Base-by-base conservation (phyloP, 1,140 invertebrate genomes). In the Calosoma granatense region DNA sequence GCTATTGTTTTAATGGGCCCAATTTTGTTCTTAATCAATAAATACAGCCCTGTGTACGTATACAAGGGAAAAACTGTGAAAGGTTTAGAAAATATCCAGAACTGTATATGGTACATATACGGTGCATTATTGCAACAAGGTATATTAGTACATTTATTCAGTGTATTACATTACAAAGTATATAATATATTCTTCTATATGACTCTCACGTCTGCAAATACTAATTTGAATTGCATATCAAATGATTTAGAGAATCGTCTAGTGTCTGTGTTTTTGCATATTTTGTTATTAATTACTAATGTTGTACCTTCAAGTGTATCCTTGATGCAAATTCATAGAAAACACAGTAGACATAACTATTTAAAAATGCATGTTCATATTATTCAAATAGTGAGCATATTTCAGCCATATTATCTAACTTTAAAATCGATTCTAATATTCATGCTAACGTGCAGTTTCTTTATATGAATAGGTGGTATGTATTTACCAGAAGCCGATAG, bases 71-170 rank as follows among this genome's bases (percentile, higher is more conserved):
- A 73, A 0, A 64, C 74, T 1, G 74, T 73, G 60, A 78, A 78
- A 6, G 76, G 84, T 1, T 72, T 91, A 6, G 80, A 81, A 11
- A 81, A 81, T 0, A 69, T 90, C 1, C 78, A 82, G 59, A 88
- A 90, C 62, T 93, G 90, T 67, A 79, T 88, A 54, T 94, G 91
- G 91, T 94, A 94, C 63, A 80, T 92, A 64, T 94, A 91, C 69
- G 92, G 91, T 0, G 90, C 92, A 14, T 73, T 95, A 47, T 73
- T 95, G 14, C 91, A 94, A 66, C 92, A 95, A 86, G 91, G 90
- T 91, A n/a, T n/a, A n/a, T n/a, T n/a, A n/a, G n/a, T n/a, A n/a
- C n/a, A n/a, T n/a, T n/a, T n/a, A n/a, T n/a, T n/a, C n/a, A n/a
- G n/a, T n/a, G n/a, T n/a, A n/a, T n/a, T n/a, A n/a, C n/a, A n/a